A percentile compares a stretch with the other conserved stretches of the same genome.
Conservation (phyloP, 2,113 vertebrate species). For the Aptenodytes forsteri region DNA sequence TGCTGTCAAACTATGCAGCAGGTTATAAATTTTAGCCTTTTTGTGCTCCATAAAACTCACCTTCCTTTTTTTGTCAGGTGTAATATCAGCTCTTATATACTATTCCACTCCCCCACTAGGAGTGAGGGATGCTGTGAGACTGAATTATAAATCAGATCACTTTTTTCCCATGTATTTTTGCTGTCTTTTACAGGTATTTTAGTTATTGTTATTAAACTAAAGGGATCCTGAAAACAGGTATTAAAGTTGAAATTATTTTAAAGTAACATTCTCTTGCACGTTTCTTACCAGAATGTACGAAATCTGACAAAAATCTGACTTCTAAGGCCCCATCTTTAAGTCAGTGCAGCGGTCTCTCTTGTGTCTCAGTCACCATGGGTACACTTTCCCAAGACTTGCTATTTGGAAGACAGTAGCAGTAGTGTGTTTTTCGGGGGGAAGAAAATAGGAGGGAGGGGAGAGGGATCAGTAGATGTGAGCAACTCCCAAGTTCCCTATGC, state of each 20-base stretch:
- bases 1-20: not conserved
- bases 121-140: not conserved
- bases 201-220: not conserved
- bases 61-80: not conserved
- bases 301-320: not conserved
- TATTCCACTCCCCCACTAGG: not conserved
- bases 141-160: not conserved
- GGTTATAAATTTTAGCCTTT: not conserved
- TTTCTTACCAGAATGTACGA: not conserved
- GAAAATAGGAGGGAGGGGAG: not conserved
- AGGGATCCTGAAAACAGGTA: not conserved
- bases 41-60: not conserved
- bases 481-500: not conserved
- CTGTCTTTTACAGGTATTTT: not conserved
- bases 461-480: not conserved
- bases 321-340: not conserved
- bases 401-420: not conserved
- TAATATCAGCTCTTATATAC: not conserved
- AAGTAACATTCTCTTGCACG: not conserved
- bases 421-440: not conserved
- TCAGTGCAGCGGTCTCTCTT: not conserved
- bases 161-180: not conserved
- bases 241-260: not conserved
- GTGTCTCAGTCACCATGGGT: not conserved
- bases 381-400: not conserved